A percentile compares a stretch with the other conserved stretches of the same genome.
Conservation (phyloP, 2,113 vertebrate species). For the Catagonus wagneri region DNA sequence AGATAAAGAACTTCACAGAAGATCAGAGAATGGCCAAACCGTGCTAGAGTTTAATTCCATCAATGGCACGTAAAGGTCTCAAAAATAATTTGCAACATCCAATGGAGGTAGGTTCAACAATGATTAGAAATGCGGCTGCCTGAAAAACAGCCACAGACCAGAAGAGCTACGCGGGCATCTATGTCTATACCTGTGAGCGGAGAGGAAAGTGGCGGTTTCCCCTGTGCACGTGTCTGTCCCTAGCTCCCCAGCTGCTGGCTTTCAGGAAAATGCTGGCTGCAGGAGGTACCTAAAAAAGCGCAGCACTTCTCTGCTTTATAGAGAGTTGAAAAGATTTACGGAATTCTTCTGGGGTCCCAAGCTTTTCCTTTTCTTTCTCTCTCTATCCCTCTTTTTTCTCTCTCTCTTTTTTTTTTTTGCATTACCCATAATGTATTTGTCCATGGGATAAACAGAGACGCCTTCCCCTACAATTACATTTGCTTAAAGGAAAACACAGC, state of each 20-base stretch:
- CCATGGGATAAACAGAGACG: slow-evolving; percentile 45
- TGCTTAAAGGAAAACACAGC: slow-evolving; percentile 76
- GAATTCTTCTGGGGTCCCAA: slow-evolving; percentile 18
- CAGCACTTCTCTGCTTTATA: background rate
- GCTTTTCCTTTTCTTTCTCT: background rate
- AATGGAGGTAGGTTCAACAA: background rate
- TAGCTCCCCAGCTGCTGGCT: background rate
- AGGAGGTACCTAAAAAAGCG: background rate
- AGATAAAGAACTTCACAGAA: background rate
- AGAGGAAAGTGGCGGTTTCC: background rate
- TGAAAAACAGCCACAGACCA: background rate
- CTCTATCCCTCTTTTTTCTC: background rate
- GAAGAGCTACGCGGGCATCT: background rate
- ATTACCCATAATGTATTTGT: slow-evolving; percentile 56
- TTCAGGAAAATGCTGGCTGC: background rate
- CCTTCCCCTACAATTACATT: slow-evolving; percentile 42
- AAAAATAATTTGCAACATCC: background rate
- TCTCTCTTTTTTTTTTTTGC: background rate
- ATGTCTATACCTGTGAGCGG: background rate
- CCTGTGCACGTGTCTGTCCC: background rate
- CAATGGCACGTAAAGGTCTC: background rate
- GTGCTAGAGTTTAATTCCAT: background rate
- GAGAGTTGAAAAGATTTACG: slow-evolving; percentile 29
- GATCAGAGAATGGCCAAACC: background rate
- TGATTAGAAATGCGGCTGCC: background rate